Evolutionary conservation across 2,113 vertebrate species (phyloP), one percentile per base, ranked within the genome.

Genomic region (Bos indicus): DNA sequence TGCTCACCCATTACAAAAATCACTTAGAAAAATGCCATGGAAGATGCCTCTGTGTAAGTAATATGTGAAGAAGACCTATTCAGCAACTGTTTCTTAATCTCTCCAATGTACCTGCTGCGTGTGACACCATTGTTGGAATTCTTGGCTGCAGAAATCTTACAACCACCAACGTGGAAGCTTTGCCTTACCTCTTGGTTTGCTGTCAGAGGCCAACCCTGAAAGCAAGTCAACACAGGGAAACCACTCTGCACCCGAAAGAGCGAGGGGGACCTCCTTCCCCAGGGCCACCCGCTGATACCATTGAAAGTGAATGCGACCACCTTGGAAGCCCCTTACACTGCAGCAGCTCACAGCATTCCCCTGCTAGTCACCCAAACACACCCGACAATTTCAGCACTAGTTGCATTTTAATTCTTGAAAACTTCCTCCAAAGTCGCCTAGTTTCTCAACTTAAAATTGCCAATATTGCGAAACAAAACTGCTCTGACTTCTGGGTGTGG

Each of bases 391-490:
- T 81, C 94, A 84, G 46, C n/a, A 54, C n/a, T 26, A 19, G 1
- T 13, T 2, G 5, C n/a, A 87, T 48, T 62, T 80, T 46, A 48
- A 21, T 71, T 71, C 43, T 95, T 57, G 36, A 82, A 97, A 84
- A 90, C 84, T 30, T 46, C 43, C 13, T 48, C 28, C 23, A 56
- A 95, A 25, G 25, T 64, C 2, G 6, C 30, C 56, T 43, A 28
- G 26, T 57, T 91, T 90, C 88, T 92, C 52, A 51, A 71, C 17
- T 60, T 81, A 62, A 59, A 95, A 91, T 15, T 56, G 33, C 16
- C 94, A 88, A 54, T 43, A 54, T 15, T 90, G 51, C 19, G 54
- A 94, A 64, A 92, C 15, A 57, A 84, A 90, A 60, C 1, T 12
- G 4, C 46, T 77, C 19, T 8, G 23, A 36, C 51, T 3, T 19